A percentile compares a stretch with the other conserved stretches of the same genome.
Conservation (phyloP, 2,113 vertebrate species). For the Coptodon bakossiorum region DNA sequence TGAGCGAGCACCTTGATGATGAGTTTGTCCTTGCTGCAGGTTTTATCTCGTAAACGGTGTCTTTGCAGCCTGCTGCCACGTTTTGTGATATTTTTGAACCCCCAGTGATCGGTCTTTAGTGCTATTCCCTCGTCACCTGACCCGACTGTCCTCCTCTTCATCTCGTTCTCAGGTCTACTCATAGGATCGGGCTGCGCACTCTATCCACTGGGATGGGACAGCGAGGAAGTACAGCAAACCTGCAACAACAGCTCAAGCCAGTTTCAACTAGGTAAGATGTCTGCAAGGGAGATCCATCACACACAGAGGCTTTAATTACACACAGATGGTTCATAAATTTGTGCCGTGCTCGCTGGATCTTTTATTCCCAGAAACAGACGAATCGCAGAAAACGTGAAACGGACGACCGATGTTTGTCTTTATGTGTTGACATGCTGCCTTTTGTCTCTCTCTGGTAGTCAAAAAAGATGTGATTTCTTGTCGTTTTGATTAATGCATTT, state of each 20-base stretch:
- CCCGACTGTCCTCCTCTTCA: background rate
- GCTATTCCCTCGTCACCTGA: background rate
- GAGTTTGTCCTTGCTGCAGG: constrained; percentile 13
- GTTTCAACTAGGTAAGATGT: constrained; percentile 86
- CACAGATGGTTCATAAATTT: background rate
- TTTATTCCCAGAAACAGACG: background rate
- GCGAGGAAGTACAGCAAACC: constrained; percentile 93
- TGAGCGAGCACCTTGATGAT: background rate
- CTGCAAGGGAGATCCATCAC: background rate
- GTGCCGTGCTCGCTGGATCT: background rate
- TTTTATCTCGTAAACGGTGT: background rate
- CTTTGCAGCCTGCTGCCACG: background rate
- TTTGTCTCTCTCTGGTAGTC: background rate
- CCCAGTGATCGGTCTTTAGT: background rate
- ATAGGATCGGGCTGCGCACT: constrained; percentile 94
- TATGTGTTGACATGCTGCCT: background rate
- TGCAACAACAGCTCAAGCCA: constrained; percentile 91
- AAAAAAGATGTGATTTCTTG: background rate
- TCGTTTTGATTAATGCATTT: background rate
- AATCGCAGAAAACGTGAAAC: background rate
- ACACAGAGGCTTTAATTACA: background rate
- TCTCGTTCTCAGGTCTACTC: constrained; percentile 78
- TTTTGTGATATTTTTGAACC: background rate
- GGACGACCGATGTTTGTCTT: background rate
- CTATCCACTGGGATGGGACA: constrained; percentile 96